Percentiles rank a stretch among this genome's conserved stretches.
Conservation (phyloP, 2,113 vertebrate species). For the Callorhinus ursinus region DNA sequence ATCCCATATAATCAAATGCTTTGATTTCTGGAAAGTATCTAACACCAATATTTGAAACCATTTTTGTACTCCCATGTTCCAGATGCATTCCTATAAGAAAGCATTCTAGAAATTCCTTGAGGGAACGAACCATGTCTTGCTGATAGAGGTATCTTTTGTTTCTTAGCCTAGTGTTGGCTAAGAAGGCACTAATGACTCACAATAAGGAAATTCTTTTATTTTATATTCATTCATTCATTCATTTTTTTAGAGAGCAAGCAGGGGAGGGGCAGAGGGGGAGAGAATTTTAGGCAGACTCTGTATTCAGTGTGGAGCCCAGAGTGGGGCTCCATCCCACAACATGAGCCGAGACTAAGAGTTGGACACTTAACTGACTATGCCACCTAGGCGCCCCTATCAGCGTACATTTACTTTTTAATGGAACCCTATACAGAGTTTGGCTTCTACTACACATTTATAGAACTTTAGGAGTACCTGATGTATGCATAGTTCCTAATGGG, state of each 20-base stretch:
- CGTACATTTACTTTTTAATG: background rate
- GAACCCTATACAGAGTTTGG: background rate
- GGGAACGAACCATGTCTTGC: background rate
- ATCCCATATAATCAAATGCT: conserved; percentile 5
- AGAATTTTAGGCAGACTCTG: background rate
- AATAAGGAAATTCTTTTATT: background rate
- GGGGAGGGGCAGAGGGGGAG: background rate
- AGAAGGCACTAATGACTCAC: background rate
- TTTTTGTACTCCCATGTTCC: background rate
- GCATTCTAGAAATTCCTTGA: background rate
- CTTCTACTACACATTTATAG: background rate
- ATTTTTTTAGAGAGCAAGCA: background rate
- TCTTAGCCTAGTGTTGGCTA: background rate
- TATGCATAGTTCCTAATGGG: background rate
- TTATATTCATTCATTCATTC: background rate
- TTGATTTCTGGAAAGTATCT: conserved; percentile 1
- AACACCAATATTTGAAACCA: background rate
- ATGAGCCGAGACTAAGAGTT: background rate
- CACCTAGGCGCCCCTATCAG: background rate
- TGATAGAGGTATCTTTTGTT: background rate
- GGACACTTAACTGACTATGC: background rate
- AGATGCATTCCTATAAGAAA: background rate
- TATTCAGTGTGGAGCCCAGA: background rate
- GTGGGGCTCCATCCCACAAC: background rate
- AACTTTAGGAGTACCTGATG: background rate